Percentiles rank a stretch among this genome's conserved stretches.
These are phyloP conservation scores for Diachasmimorpha longicaudata DNA, from an alignment of 1,140 invertebrate genomes.

Conservation along the genomic window DNA sequence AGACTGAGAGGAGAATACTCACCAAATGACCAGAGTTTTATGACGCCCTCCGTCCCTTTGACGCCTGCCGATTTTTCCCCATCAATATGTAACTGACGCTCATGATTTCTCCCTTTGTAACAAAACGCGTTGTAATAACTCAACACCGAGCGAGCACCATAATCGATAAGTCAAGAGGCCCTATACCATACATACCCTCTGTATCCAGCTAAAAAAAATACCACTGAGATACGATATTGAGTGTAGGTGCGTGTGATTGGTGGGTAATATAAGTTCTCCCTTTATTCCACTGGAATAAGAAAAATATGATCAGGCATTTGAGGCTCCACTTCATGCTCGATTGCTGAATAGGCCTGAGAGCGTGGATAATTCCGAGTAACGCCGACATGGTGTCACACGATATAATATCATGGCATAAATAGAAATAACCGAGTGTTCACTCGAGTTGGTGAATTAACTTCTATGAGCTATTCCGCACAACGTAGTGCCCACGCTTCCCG, in stretches of 20 bases:
- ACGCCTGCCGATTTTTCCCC: slow-evolving; percentile 15
- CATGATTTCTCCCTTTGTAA: slow-evolving; percentile 1
- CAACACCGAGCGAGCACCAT: background rate
- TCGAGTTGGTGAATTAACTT: slow-evolving; percentile 7
- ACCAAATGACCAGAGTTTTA: background rate
- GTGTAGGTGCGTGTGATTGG: background rate
- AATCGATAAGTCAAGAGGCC: background rate
- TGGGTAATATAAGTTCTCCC: background rate
- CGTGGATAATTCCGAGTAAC: background rate
- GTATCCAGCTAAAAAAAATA: background rate
- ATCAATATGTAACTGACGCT: background rate
- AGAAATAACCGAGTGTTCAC: background rate
- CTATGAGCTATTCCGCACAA: background rate
- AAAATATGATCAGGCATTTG: background rate
- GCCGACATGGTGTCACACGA: slow-evolving; percentile 13
- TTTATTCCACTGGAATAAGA: background rate
- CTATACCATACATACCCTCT: too few relatives aligned
- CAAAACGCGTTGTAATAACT: slow-evolving; percentile 2
- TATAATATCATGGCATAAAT: slow-evolving; percentile 8
- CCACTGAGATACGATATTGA: background rate
- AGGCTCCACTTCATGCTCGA: background rate
- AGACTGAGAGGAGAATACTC: background rate
- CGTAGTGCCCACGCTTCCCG: background rate
- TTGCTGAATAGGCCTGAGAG: slow-evolving; percentile 4
- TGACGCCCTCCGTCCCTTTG: slow-evolving; percentile 7